Evolutionary conservation across 1,140 invertebrate genomes (phyloP).

Genomic region (Pseudomyrmex dendroicus): DNA sequence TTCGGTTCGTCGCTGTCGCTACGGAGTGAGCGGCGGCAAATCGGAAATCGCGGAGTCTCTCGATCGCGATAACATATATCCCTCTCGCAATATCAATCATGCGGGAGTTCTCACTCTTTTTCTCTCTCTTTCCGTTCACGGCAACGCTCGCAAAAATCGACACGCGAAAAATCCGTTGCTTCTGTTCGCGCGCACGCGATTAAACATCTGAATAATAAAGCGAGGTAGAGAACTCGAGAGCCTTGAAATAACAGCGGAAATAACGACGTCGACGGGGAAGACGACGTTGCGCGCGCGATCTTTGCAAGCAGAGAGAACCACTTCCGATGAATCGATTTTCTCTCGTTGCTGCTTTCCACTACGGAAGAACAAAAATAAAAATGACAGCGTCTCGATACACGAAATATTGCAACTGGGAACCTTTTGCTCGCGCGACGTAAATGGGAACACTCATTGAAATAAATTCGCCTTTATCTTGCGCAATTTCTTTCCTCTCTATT

Average conservation of each 20-base stretch:
- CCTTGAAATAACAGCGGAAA: constrained; percentile 29
- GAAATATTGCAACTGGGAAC: constrained; percentile 43
- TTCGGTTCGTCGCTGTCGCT: constrained; percentile 26
- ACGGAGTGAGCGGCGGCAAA: background rate
- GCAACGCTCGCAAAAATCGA: constrained; percentile 31
- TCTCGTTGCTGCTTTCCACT: background rate
- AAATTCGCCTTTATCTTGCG: constrained; percentile 45
- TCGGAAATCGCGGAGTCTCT: constrained; percentile 44
- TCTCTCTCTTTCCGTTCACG: background rate
- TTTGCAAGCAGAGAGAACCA: background rate
- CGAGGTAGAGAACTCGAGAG: background rate
- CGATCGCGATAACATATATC: constrained; percentile 33
- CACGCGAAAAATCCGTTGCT: constrained; percentile 46
- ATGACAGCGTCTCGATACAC: constrained; percentile 60
- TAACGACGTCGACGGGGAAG: constrained; percentile 23
- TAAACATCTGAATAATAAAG: constrained; percentile 50
- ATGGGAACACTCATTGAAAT: constrained; percentile 43
- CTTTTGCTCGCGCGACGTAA: constrained; percentile 21
- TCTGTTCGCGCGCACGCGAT: constrained; percentile 5
- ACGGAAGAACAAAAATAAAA: constrained; percentile 43
- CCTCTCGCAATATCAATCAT: constrained; percentile 46
- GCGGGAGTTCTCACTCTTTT: background rate
- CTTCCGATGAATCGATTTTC: constrained; percentile 35
- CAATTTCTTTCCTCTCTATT: constrained; percentile 17
- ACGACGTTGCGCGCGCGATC: constrained; percentile 6